Percentiles rank a stretch among this genome's conserved stretches.
Conservation (phyloP, 2,888 invertebrate species). For the Mechanitis messenoides region DNA sequence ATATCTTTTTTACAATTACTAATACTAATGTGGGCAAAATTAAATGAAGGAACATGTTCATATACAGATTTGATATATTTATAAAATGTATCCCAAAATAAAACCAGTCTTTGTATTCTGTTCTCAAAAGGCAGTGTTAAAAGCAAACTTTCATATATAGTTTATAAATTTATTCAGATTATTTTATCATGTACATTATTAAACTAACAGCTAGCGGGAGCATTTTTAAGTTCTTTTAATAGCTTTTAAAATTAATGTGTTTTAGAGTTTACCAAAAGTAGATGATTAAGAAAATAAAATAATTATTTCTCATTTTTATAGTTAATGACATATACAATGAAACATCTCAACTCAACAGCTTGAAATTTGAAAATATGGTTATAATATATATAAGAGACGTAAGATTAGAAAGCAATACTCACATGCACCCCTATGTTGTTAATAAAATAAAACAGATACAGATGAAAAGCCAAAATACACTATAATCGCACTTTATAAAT, state of each 20-base stretch:
- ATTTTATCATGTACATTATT: not conserved
- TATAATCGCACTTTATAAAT: constrained; percentile 2
- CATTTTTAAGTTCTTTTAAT: not conserved
- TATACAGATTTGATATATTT: not conserved
- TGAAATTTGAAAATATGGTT: too few species aligned
- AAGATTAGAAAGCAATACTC: not conserved
- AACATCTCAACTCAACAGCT: too few species aligned
- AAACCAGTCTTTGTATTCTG: not conserved
- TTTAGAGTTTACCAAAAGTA: too few species aligned
- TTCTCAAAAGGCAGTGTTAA: constrained; percentile 16
- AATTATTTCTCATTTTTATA: too few species aligned
- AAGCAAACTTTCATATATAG: constrained; percentile 9
- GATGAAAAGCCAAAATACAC: constrained; percentile 3
- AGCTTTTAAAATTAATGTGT: too few species aligned
- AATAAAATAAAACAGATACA: not conserved
- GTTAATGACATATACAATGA: too few species aligned
- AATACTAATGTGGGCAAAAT: too few species aligned
- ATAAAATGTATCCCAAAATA: constrained; percentile 5
- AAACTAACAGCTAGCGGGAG: not conserved
- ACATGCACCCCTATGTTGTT: not conserved
- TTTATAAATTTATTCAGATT: constrained; percentile 1
- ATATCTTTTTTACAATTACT: too few species aligned
- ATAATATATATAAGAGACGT: too few species aligned
- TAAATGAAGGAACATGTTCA: not conserved
- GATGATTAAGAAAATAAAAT: too few species aligned